Evolutionary conservation across 2,113 vertebrate species (phyloP).

Genomic region (Macaca fascicularis): T2T-MFA8v1.1 NC_088376.1:25901501-25902000

Average conservation of each 20-base stretch:
- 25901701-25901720: not conserved
- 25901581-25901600: not conserved
- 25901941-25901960: not conserved
- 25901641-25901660: not conserved
- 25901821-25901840: not conserved
- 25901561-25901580: not conserved
- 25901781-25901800: not conserved
- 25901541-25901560: not conserved
- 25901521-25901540: not conserved
- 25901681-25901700: not conserved
- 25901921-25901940: not conserved
- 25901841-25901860: not conserved
- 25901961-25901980: not conserved
- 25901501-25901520: not conserved
- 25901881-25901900: not conserved
- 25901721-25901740: not conserved
- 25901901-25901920: not conserved
- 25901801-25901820: not conserved
- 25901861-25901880: not conserved
- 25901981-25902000: not conserved
- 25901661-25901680: not conserved
- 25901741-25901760: not conserved
- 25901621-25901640: not conserved
- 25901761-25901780: not conserved
- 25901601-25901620: not conserved